Evolutionary conservation across 53 echinoderm and acorn worm species (phyloP).

Genomic region (Echinometra lucunter): DNA sequence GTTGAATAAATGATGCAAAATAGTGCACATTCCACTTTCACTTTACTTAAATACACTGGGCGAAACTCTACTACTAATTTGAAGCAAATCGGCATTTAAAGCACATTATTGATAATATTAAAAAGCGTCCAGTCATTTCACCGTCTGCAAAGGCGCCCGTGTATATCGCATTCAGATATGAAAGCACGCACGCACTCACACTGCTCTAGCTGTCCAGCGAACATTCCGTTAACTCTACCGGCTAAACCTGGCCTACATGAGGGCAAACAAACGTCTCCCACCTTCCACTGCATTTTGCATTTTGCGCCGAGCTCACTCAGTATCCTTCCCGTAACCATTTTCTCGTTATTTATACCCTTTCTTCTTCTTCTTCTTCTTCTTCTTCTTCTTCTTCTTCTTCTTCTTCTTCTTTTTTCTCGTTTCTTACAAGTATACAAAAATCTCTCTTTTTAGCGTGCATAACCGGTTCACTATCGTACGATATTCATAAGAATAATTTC

Average conservation of each 20-base stretch:
- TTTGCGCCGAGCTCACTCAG: background rate
- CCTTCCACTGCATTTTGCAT: constrained; percentile 1
- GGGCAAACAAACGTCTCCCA: background rate
- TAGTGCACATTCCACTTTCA: too few species aligned
- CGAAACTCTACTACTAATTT: too few species aligned
- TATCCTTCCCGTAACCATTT: too few species aligned
- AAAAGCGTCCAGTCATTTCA: too few species aligned
- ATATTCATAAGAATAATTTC: background rate
- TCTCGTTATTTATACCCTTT: too few species aligned
- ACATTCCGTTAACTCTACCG: background rate
- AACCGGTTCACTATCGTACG: background rate
- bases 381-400: too few species aligned
- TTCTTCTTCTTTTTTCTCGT: background rate
- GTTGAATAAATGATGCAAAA: too few species aligned
- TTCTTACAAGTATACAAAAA: background rate
- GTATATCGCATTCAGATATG: background rate
- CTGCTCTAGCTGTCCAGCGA: background rate
- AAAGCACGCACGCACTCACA: background rate
- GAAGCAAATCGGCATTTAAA: too few species aligned
- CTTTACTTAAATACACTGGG: too few species aligned
- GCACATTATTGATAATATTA: too few species aligned
- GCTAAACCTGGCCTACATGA: background rate
- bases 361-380: too few species aligned
- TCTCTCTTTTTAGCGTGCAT: background rate
- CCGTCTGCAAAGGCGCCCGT: background rate